Base-by-base conservation (phyloP, 2,797 vertebrate species). In the Arctocebus calabarensis region DNA sequence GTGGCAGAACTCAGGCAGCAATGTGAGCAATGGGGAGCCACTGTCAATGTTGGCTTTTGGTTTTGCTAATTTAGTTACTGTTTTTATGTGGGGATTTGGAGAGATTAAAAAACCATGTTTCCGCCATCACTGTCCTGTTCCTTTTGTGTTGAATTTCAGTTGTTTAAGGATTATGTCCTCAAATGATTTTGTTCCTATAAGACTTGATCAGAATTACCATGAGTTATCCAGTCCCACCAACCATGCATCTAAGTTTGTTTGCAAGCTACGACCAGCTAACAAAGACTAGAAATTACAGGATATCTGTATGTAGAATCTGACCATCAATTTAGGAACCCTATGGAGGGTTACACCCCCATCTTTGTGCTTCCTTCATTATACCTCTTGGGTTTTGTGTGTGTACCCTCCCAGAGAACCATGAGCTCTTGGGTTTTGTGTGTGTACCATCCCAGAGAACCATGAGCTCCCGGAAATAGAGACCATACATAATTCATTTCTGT, bases 91-190 rank as follows among this genome's bases (percentile, higher is more conserved):
- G 34, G 9, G 66, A 79, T 61, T 68, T 23, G 7, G n/a, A 88
- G 4, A 62, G 34, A n/a, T 4, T 55, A 40, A 91, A 91, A 75
- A 82, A 57, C 29, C 27, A 64, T 45, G 68, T 25, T n/a, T 70
- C 11, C 9, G n/a, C 25, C 61, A 79, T 27, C 37, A 88, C 2
- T 9, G 37, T 40, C 19, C 25, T 90, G 48, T 61, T 92, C 75
- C 19, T 55, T 82, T 75, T 16, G 20, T 48, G 57, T 34, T 68
- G 52, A 68, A 62, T 90, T 89, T 48, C 37, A 17, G 37, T 22
- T 68, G 23, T 74, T 75, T 48, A 75, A 70, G n/a, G 48, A 68
- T 74, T 84, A 85, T 78, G 70, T 64, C 90, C 88, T 66, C 85
- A 81, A 85, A 81, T 89, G 55, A 78, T 79, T 22, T 22, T 59